Evolutionary conservation across 2,113 vertebrate species (phyloP).

Genomic region (Haemorhous mexicanus): DNA sequence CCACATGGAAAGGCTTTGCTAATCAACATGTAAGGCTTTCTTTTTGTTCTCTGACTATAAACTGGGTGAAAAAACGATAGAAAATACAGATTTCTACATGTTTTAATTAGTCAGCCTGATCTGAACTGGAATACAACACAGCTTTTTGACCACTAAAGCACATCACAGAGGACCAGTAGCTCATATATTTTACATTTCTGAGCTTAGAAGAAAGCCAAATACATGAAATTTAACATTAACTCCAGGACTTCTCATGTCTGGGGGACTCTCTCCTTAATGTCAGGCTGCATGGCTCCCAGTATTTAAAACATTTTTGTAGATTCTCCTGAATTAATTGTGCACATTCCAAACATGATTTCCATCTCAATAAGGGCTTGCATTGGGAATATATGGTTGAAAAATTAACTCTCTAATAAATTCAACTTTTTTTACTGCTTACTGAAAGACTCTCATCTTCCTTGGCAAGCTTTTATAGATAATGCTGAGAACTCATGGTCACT

Average conservation of each 20-base stretch:
- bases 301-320: neutral
- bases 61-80: accelerated
- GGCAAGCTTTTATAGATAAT: neutral
- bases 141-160: neutral
- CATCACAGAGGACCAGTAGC: neutral
- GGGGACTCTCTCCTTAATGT: neutral
- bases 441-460: neutral
- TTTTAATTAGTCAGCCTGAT: neutral
- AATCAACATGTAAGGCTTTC: neutral
- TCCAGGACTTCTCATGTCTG: neutral
- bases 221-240: neutral
- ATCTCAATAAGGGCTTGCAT: neutral
- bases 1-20: neutral
- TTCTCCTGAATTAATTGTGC: neutral
- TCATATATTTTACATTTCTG: neutral
- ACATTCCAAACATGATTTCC: neutral
- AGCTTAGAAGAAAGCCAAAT: neutral
- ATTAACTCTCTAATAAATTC: neutral
- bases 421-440: neutral
- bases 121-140: neutral
- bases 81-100: neutral
- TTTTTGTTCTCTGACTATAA: neutral
- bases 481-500: neutral
- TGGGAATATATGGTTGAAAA: neutral
- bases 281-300: neutral